Evolutionary conservation across 2,797 vertebrate species (phyloP), one percentile per base, ranked within the genome.

Genomic region (Linurgus olivaceus): DNA sequence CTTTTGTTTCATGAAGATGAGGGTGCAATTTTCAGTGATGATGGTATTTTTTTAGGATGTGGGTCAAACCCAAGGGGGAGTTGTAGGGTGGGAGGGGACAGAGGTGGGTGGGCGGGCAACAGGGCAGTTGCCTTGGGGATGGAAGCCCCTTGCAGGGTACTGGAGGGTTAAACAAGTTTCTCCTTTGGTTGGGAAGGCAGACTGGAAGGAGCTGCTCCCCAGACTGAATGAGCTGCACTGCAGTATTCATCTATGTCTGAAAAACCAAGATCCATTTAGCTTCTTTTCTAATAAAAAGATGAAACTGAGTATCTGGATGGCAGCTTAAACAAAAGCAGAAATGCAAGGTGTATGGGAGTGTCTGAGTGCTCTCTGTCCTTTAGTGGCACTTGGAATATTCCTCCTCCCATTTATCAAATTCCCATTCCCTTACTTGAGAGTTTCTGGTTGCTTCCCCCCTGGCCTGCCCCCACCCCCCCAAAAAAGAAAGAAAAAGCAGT

Each of bases 111-210:
- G 13, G n/a, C 21, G 62, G 61, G 13, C 10, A 57, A 33, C 7
- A 88, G 78, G 76, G 80, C 72, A 38, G 96, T 97, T 98, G 90
- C 97, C 88, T 91, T 98, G 96, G 97, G 86, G 81, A 98, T 59
- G 77, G 90, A 93, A 93, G n/a, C 78, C 82, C 88, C 50, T 94
- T 1, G 4, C 50, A 93, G 91, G 70, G 92, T 35, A 54, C 72
- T 91, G 86, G 80, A 94, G 92, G 93, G 26, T 58, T 89, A 87
- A 93, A 85, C 61, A 90, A 93, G 92, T 84, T 59, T 88, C 75
- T 98, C 89, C 35, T 96, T 90, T 93, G 57, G 48, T 92, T 82
- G 57, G 58, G 62, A 94, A 90, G 79, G 63, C 70, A 62, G 72
- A 38, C 80, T 90, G 87, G 82, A 91, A 87, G 68, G 94, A 97